Base-by-base conservation (phyloP, 1,140 invertebrate species). In the Lerema accius region DNA sequence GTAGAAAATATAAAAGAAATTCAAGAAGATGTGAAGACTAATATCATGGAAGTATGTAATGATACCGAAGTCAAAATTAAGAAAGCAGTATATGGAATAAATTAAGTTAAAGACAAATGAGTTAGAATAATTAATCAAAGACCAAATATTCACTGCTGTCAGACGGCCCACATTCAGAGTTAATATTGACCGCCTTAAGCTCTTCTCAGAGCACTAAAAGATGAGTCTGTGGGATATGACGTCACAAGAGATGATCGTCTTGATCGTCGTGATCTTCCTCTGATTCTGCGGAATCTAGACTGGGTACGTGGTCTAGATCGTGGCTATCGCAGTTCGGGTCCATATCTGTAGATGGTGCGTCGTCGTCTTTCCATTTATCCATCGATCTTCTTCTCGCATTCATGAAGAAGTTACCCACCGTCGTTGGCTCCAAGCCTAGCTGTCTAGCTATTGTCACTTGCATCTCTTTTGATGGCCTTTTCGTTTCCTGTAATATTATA, bases 381-480 rank as follows among this genome's bases (percentile, higher is more conserved):
- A 99, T 98, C 1, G 98, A 98, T 53, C 99, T 94, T 71, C 99
- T 94, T 50, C 99, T 92, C 17, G 99, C 99, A 91, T 99, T 99
- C 99, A 99, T 99, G 93, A 99, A 99, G 93, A 99, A 99, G 90
- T 99, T 99, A 19, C 98, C 98, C 11, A 99, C 99, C 11, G 99
- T 99, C 32, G 98, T 99, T 14, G 98, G 97, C 89, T 99, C 98
- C 58, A 99, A 94, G 65, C 98, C 98, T 71, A 99, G 92, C 87
- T 99, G 98, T 72, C 99, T 94, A 23, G 98, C 98, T 92, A 99
- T 99, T 69, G 98, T 99, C 72, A 99, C 97, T 92, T 99, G 99
- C 98, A 99, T 99, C 93, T 99, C 99, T 92, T 99, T 99, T 68
- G 98, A 99, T 67, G 99, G 99, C 88, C 99, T 94, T 92, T 99